A percentile compares a stretch with the other conserved stretches of the same genome.
These are phyloP conservation scores for Gadopsis marmoratus DNA, from an alignment of 2,797 vertebrate species.

Conservation along the genomic window DNA sequence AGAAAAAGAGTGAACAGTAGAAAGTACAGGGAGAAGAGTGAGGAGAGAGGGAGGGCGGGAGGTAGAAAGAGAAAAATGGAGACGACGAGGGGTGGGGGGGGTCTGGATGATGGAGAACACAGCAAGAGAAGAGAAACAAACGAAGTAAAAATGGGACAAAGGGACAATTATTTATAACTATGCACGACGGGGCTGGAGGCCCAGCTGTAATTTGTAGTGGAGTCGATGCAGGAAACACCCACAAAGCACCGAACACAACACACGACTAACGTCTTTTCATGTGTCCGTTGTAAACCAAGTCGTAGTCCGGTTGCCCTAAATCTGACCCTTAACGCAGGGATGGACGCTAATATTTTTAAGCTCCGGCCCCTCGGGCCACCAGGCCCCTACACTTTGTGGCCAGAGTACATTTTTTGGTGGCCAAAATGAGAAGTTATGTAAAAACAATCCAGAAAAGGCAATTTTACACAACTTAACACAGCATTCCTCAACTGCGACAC, in stretches of 20 bases:
- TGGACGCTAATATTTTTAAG: no score
- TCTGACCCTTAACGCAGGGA: constrained; percentile 10
- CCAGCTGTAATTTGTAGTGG: constrained; percentile 53
- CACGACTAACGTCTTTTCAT: neutral
- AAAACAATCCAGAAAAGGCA: no score
- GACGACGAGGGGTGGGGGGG: neutral
- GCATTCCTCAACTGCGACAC: no score
- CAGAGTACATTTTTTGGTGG: no score
- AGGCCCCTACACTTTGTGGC: no score
- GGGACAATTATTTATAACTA: constrained; percentile 83
- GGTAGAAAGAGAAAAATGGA: constrained; percentile 38
- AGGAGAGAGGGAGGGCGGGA: constrained; percentile 7
- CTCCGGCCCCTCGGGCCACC: no score
- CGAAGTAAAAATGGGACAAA: constrained; percentile 75
- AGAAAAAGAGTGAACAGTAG: constrained; percentile 29
- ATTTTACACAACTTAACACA: no score
- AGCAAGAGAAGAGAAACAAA: constrained; percentile 62
- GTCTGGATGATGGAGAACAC: constrained; percentile 52
- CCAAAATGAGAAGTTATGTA: no score
- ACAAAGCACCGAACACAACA: constrained; percentile 36
- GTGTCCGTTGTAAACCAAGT: constrained; percentile 17
- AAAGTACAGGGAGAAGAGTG: constrained; percentile 14
- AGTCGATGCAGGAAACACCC: constrained; percentile 45
- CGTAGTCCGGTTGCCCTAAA: neutral
- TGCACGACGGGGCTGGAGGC: constrained; percentile 42